Evolutionary conservation across 2,888 invertebrate genomes (phyloP).

Genomic region (Synanthedon andrenaeformis): DNA sequence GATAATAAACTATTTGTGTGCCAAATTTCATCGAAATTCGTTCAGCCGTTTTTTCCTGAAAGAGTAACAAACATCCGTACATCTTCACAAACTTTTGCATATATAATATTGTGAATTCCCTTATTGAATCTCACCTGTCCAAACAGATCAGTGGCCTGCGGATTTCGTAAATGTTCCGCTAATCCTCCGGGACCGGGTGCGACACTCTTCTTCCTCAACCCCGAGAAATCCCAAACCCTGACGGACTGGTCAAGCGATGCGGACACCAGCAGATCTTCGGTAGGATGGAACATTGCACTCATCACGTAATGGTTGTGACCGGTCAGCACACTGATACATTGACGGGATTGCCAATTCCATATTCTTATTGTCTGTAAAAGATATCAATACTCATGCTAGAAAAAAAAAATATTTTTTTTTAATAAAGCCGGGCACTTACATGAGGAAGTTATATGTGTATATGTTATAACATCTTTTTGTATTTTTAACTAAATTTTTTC

Average conservation of each 20-base stretch:
- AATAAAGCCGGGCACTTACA: neutral
- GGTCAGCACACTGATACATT: conserved; percentile 92
- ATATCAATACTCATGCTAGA: neutral
- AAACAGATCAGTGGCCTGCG: conserved; percentile 92
- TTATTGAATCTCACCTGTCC: conserved; percentile 69
- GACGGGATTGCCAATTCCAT: conserved; percentile 99
- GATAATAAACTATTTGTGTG: too few species aligned
- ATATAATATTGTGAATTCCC: too few species aligned
- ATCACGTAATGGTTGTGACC: conserved; percentile 99
- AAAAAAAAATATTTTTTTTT: too few species aligned
- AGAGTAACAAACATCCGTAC: too few species aligned
- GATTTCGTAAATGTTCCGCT: conserved; percentile 89
- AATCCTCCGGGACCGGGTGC: conserved; percentile 94
- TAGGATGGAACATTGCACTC: conserved; percentile 98
- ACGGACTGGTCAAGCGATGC: conserved; percentile 98
- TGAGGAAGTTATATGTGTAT: too few species aligned
- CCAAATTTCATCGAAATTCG: too few species aligned
- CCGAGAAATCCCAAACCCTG: conserved; percentile 98
- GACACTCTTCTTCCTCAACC: conserved; percentile 95
- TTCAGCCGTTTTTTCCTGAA: too few species aligned
- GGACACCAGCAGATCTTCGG: conserved; percentile 96
- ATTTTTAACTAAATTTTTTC: too few species aligned
- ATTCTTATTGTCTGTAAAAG: conserved; percentile 87
- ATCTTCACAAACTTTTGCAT: too few species aligned
- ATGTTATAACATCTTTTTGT: too few species aligned